These are phyloP conservation scores for Probaryconus sp. DNA, from an alignment of 1,140 invertebrate species.

Conservation along the genomic window DNA sequence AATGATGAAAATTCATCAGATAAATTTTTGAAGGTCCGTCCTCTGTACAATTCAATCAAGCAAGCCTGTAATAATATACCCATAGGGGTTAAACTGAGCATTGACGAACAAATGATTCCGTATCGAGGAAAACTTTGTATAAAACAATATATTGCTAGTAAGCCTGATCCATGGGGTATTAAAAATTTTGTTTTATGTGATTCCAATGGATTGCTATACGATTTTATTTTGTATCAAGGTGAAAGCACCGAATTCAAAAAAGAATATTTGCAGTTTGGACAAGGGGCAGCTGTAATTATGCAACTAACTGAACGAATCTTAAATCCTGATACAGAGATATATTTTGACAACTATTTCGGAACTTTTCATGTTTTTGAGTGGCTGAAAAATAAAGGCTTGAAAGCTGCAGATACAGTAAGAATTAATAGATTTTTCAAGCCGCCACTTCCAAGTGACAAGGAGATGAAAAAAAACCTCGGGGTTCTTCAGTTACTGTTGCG, in stretches of 20 bases:
- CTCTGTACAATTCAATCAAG: slow-evolving; percentile 51
- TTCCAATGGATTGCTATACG: slow-evolving; percentile 9
- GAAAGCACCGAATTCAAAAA: slow-evolving; percentile 12
- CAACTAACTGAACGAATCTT: slow-evolving; percentile 5
- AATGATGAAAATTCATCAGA: slow-evolving; percentile 52
- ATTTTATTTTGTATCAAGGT: slow-evolving; percentile 23
- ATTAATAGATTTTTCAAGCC: slow-evolving; percentile 69
- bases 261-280: slow-evolving; percentile 19
- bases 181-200: slow-evolving; percentile 13
- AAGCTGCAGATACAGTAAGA: slow-evolving; percentile 63
- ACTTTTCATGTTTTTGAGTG: slow-evolving; percentile 8
- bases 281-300: slow-evolving; percentile 17
- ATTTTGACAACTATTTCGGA: slow-evolving; percentile 22
- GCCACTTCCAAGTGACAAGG: slow-evolving; percentile 68
- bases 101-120: slow-evolving; percentile 17
- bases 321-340: background rate
- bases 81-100: slow-evolving; percentile 1
- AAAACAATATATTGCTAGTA: slow-evolving; percentile 18
- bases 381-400: slow-evolving; percentile 5
- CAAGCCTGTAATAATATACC: slow-evolving; percentile 2
- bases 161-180: slow-evolving; percentile 9
- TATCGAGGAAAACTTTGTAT: slow-evolving; percentile 8
- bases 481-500: slow-evolving; percentile 69
- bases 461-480: slow-evolving; percentile 67
- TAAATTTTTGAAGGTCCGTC: slow-evolving; percentile 65